A percentile compares a stretch with the other conserved stretches of the same genome.
phyloP scores from a whole-genome alignment of 2,888 invertebrate species.

The Poecilobothrus nobilitatus region DNA sequence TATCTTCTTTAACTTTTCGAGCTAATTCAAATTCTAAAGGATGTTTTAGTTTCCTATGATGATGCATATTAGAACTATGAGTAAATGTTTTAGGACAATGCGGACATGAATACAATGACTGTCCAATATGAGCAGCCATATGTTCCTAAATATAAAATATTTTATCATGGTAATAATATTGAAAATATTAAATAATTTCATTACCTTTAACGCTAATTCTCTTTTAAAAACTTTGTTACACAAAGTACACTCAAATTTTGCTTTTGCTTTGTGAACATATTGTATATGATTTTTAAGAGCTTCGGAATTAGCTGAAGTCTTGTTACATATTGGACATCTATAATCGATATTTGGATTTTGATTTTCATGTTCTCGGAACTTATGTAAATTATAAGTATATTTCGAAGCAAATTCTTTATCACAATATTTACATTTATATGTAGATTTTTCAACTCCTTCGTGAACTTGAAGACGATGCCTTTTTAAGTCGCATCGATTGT shows the following conservation, averaged over 20 bases:
- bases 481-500: not conserved
- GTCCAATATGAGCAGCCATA: conserved; percentile 41
- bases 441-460: not conserved
- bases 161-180: no score
- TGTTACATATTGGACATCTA: not conserved
- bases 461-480: not conserved
- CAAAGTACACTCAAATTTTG: not conserved
- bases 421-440: conserved; percentile 3
- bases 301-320: not conserved
- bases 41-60: conserved; percentile 41
- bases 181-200: not conserved
- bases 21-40: conserved; percentile 37
- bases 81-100: conserved; percentile 43
- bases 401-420: not conserved
- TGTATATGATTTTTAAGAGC: not conserved
- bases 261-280: not conserved
- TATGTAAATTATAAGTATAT: not conserved
- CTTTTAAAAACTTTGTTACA: not conserved
- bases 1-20: conserved; percentile 19
- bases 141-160: not conserved
- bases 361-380: not conserved
- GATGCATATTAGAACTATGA: conserved; percentile 43
- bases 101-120: conserved; percentile 40
- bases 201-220: not conserved
- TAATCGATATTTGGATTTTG: not conserved